Base-by-base conservation (phyloP, 2,888 invertebrate genomes). In the Yponomeuta evonymella region DNA sequence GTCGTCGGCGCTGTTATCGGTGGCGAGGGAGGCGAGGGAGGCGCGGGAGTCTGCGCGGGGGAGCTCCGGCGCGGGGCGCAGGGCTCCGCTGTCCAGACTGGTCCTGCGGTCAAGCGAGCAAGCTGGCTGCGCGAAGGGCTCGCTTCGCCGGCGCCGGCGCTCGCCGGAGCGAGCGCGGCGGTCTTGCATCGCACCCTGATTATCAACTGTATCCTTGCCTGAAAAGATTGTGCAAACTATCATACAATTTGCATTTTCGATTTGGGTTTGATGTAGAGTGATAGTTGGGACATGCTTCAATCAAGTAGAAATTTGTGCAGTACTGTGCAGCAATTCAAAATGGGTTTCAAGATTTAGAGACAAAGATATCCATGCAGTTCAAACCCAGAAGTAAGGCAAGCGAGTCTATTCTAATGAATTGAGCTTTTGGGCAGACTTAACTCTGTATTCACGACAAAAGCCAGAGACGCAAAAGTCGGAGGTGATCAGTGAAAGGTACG, bases 191-290 rank as follows among this genome's bases (percentile, higher is more conserved):
- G 84, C 78, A 77, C 78, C 82, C 80, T 84, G 76, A 80, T 83
- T 93, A 94, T 88, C 94, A 94, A 85, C 94, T 94, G 82, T 93
- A 90, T 82, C 93, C 91, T 83, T 91, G 91, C 89, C 93, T 92
- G 87, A 75, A 89, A 86, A 77, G 5, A 67, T 30, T 11, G 33
- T 11, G 36, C 36, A 33, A 33, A 10, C 9, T 12, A 12, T 66
- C 30, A 15, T 15, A 66, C 10, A 33, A 30, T 58, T 12, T 33
- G 36, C 30, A 30, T 36, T 43, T 68, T n/a, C 36, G 71, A 70
- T 51, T 71, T 43, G 64, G 62, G 62, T 29, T 29, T 8, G 58
- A 12, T 30, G 69, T 48, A 69, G 69, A 30, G 29, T 9, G 23
- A 68, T 10, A 33, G 10, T 33, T 67, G n/a, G 43, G n/a, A 12